phyloP scores from a whole-genome alignment of 2,113 vertebrate genomes.

The Synodontis membranacea region DNA sequence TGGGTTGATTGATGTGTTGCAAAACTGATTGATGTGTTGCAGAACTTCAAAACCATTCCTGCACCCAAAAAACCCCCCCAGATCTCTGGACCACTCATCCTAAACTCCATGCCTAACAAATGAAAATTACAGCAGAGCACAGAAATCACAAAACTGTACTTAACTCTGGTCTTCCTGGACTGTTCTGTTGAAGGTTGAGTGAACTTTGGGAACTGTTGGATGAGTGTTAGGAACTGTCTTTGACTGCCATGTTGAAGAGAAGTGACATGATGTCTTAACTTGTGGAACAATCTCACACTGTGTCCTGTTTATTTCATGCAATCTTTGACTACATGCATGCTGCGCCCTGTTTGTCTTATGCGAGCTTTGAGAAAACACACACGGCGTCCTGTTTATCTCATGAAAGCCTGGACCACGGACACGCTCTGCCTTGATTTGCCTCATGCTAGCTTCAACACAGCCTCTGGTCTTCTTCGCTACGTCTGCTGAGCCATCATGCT shows the following conservation, averaged over 20 bases:
- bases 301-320: slow-evolving; percentile 1
- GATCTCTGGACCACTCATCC: too few relatives aligned
- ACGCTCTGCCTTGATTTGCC: not conserved
- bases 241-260: not conserved
- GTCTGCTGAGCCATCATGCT: not conserved
- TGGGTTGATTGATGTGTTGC: too few relatives aligned
- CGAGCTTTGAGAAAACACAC: not conserved
- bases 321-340: not conserved
- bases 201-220: not conserved
- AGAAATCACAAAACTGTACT: not conserved
- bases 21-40: too few relatives aligned
- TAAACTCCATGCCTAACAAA: too few relatives aligned
- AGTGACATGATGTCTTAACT: not conserved
- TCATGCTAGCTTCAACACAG: not conserved
- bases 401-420: not conserved
- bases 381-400: not conserved
- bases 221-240: not conserved
- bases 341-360: not conserved
- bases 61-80: too few relatives aligned
- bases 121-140: not conserved
- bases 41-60: too few relatives aligned
- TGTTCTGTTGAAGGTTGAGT: not conserved
- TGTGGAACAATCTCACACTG: not conserved
- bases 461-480: not conserved
- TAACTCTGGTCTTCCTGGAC: not conserved